Conservation (phyloP, 2,888 invertebrate species). For the Drosophila hamatofila region DNA sequence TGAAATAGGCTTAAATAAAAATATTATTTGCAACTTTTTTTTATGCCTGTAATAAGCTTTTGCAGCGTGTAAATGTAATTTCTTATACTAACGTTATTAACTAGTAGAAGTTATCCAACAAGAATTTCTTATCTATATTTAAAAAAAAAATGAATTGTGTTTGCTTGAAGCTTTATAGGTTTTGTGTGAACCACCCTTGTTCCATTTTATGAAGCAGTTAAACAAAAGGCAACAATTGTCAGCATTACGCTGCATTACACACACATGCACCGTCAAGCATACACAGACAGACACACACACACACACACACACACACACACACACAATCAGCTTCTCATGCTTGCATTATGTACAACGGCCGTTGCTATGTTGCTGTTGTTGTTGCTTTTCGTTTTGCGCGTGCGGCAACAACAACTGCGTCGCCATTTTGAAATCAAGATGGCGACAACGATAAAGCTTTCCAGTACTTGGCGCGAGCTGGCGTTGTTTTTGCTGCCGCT, state of each 20-base stretch:
- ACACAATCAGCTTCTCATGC: conserved; percentile 15
- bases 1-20: no score
- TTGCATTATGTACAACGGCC: conserved; percentile 15
- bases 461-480: conserved; percentile 30
- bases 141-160: background rate
- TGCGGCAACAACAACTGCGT: conserved; percentile 54
- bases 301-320: conserved; percentile 1
- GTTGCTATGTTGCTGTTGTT: conserved; percentile 17
- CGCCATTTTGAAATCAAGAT: conserved; percentile 75
- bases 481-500: conserved; percentile 21
- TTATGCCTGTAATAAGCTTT: no score
- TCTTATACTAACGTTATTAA: background rate
- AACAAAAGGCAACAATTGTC: conserved; percentile 9
- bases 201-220: conserved; percentile 5
- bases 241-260: background rate
- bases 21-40: no score
- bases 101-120: background rate
- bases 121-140: background rate
- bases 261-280: background rate
- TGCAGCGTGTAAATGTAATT: no score
- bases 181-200: background rate
- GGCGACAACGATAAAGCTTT: conserved; percentile 69
- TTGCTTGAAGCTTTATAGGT: background rate
- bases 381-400: conserved; percentile 26
- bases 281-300: conserved; percentile 2